Evolutionary conservation across 2,797 vertebrate genomes (phyloP), one percentile per base, ranked within the genome.

Genomic region (Anguilla marmorata): DNA sequence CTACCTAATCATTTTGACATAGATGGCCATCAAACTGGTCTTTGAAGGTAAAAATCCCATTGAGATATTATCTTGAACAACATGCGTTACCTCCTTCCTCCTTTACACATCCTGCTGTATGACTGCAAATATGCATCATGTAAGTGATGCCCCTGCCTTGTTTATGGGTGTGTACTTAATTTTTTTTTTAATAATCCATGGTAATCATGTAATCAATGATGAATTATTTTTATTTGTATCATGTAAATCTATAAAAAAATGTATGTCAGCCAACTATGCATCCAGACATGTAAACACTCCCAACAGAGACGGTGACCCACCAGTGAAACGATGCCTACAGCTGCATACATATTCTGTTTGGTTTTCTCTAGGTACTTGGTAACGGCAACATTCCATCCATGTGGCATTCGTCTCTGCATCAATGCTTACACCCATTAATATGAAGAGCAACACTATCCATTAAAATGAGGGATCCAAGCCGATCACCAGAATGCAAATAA

Each of bases 341-440:
- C 41, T 1, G 9, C 45, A 50, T 6, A 82, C 19, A 45, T 14
- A 82, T 21, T 50, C 89, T 90, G 87, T 91, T 89, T 1, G 86
- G 89, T 87, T 89, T 89, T 91, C 87, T 87, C 90, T 1, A 91
- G 87, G 88, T 87, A 56, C 60, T 87, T 30, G 37, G 85, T 79
- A 6, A 27, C 54, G 37, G 72, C 63, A 82, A 86, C 54, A 58
- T 74, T 85, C 54, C 48, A 82, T 60, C 79, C 54, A 69, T 14
- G 66, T 86, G 45, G 19, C 45, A 50, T 6, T 14, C 52, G n/a
- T n/a, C 82, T 84, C 79, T 83, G 82, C 82, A 79, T 7, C 80
- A 79, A 82, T 63, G 54, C 41, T 66, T 45, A 72, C 56, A 37
- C 66, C 88, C 66, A 88, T 87, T 48, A 84, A 90, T 24, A 82